Base-by-base conservation (phyloP, 2,888 invertebrate genomes). In the Slavum lentiscoides region DNA sequence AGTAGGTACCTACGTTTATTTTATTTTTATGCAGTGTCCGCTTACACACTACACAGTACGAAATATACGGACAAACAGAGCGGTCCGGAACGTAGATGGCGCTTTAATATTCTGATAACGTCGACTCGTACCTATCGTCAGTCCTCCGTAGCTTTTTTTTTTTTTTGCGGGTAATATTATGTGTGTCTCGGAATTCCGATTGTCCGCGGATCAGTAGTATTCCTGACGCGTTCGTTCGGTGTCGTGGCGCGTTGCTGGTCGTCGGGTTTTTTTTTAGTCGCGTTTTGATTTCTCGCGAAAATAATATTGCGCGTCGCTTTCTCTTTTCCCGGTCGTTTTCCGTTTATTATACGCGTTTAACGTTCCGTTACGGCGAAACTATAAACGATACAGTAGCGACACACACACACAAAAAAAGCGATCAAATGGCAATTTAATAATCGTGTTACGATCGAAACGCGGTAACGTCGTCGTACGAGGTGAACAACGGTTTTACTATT, bases 341-440 rank as follows among this genome's bases (percentile, higher is more conserved):
- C 3, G 55, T 58, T 21, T 5, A 19, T 13, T 8, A 19, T 58
- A 9, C 8, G n/a, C 59, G 21, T 8, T 72, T 43, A 6, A 21
- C 5, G 30, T 39, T 75, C 66, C 58, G 30, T 30, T 30, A 30
- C 30, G 4, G 30, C 30, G 2, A 30, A 30, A 30, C n/a, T n/a
- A n/a, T n/a, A 4, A 30, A 30, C 4, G 4, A 30, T 30, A 30
- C 4, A 30, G 30, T 30, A 30, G 30, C 4, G 30, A 30, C 30
- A 30, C 4, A 30, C 30, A 30, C 30, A 30, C 30, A 30, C 30
- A 30, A 30, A 30, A 30, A 43, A 43, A 9, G 17, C 17, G n/a
- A 59, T 75, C 66, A 19, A 49, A 75, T 66, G 74, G 11, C 43
- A 7, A 66, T 67, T 23, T 75, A 58, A 58, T 9, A 2, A 21